These are phyloP conservation scores for Lepidonotus clava DNA, from an alignment of 2,888 invertebrate species.

Conservation along the genomic window DNA sequence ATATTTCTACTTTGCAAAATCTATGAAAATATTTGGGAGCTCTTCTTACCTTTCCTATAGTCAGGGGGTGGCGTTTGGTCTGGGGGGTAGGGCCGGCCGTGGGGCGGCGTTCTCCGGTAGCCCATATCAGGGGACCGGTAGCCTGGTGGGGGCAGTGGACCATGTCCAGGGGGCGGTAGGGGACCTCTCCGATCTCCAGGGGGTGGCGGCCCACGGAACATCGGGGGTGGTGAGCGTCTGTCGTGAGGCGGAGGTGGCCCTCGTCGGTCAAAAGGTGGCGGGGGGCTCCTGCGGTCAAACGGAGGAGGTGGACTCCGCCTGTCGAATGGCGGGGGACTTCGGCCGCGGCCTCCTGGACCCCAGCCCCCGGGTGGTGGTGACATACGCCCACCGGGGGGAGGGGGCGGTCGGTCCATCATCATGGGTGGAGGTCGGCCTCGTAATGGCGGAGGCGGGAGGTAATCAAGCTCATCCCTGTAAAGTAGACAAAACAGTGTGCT, in stretches of 20 bases:
- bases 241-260: constrained; percentile 40
- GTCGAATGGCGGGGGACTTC: constrained; percentile 33
- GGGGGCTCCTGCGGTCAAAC: constrained; percentile 61
- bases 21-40: too few relatives aligned
- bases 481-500: neutral
- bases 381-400: neutral
- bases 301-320: constrained; percentile 39
- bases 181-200: constrained; percentile 60
- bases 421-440: constrained; percentile 28
- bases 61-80: constrained; percentile 43
- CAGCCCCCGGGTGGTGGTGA: neutral
- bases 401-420: constrained; percentile 12
- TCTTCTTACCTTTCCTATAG: constrained; percentile 1
- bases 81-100: constrained; percentile 47
- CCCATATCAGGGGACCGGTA: constrained; percentile 60
- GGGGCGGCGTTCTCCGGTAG: constrained; percentile 59
- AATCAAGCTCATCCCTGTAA: constrained; percentile 48
- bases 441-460: constrained; percentile 20
- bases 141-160: constrained; percentile 57
- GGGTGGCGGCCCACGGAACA: constrained; percentile 37
- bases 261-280: constrained; percentile 51
- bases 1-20: too few relatives aligned
- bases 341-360: constrained; percentile 6
- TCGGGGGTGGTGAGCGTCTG: constrained; percentile 63
- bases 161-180: constrained; percentile 52